Evolutionary conservation across 2,888 invertebrate genomes (phyloP).

Genomic region (Ennomos fuscantarius): DNA sequence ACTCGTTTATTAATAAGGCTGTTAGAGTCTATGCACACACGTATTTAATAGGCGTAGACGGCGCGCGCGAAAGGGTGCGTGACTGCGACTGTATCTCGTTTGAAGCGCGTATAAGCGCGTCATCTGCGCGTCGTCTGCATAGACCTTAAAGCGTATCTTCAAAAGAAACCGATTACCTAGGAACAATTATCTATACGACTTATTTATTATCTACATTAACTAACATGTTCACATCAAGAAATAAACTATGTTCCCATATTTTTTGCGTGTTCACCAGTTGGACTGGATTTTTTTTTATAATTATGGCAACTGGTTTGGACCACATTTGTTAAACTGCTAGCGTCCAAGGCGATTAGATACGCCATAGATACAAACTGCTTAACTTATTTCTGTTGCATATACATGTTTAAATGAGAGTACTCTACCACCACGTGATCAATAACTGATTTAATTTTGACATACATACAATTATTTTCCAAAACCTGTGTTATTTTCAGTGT

Average conservation of each 20-base stretch:
- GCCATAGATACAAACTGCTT: slow-evolving; percentile 16
- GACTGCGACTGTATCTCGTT: too few species aligned
- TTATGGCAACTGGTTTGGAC: slow-evolving; percentile 48
- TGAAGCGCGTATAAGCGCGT: too few species aligned
- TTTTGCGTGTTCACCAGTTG: slow-evolving; percentile 48
- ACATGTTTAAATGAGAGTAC: too few species aligned
- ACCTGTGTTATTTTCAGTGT: too few species aligned
- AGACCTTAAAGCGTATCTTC: neutral
- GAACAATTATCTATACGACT: slow-evolving; percentile 29
- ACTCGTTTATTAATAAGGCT: too few species aligned
- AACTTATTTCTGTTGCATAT: neutral
- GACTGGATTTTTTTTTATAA: slow-evolving; percentile 47
- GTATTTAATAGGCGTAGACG: too few species aligned
- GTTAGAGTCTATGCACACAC: too few species aligned
- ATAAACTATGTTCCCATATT: slow-evolving; percentile 46
- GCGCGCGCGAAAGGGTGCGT: too few species aligned
- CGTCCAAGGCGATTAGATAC: slow-evolving; percentile 31
- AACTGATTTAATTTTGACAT: too few species aligned
- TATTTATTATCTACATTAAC: slow-evolving; percentile 40
- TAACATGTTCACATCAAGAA: slow-evolving; percentile 46
- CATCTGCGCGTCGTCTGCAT: too few species aligned
- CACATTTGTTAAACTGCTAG: slow-evolving; percentile 34
- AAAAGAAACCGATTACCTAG: slow-evolving; percentile 8
- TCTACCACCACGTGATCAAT: too few species aligned
- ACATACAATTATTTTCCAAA: too few species aligned